phyloP scores from a whole-genome alignment of 2,888 invertebrate species.

The Eurytoma adleriae region DNA sequence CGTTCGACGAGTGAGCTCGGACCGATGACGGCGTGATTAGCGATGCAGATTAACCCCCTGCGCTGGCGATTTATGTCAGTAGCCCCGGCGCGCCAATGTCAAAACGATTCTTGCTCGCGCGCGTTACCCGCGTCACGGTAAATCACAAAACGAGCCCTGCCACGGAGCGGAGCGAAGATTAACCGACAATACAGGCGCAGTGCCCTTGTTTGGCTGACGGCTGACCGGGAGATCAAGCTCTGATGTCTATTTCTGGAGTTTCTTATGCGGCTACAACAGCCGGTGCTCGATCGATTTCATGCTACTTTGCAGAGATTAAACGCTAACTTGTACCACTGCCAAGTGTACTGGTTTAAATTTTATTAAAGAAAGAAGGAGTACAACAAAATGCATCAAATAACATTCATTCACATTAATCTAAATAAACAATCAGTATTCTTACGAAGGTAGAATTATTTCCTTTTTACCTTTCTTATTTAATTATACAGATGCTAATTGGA shows the following conservation, averaged over 20 bases:
- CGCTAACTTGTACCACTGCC: no score
- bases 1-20: not conserved
- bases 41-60: constrained; percentile 51
- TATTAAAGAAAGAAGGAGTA: not conserved
- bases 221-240: constrained; percentile 10
- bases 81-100: constrained; percentile 45
- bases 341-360: no score
- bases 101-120: constrained; percentile 46
- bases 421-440: no score
- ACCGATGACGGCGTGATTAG: constrained; percentile 56
- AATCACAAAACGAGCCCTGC: constrained; percentile 47
- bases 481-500: no score
- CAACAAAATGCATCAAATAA: no score
- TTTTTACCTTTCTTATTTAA: no score
- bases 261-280: not conserved
- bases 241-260: constrained; percentile 30
- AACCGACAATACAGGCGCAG: constrained; percentile 46
- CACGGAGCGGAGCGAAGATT: constrained; percentile 44
- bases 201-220: constrained; percentile 35
- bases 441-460: no score
- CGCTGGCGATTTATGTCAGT: constrained; percentile 46
- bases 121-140: constrained; percentile 25
- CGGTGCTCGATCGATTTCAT: no score
- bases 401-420: no score
- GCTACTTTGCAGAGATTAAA: no score